Conservation (phyloP, 2,113 vertebrate genomes). For the Ariopsis seemanni region DNA sequence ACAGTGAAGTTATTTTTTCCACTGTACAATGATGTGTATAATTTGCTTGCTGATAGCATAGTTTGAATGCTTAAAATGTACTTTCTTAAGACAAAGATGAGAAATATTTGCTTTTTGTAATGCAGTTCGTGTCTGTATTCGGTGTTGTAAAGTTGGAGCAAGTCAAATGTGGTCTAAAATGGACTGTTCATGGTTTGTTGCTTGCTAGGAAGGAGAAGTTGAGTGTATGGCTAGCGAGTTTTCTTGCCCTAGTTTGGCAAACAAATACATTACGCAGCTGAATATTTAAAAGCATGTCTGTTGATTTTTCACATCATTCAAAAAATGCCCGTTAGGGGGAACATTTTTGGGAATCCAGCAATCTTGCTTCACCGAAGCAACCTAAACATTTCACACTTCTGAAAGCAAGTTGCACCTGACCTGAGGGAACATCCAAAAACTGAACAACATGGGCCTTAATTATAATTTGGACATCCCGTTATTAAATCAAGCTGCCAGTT, state of each 20-base stretch:
- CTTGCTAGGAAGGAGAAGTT: not conserved
- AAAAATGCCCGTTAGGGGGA: not conserved
- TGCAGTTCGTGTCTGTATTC: not conserved
- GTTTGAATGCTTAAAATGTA: not conserved
- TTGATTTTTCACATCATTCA: not conserved
- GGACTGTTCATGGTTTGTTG: not conserved
- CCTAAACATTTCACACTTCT: not conserved
- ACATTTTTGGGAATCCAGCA: not conserved
- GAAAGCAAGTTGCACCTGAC: not conserved
- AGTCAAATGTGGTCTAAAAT: not conserved
- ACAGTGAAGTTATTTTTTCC: not conserved
- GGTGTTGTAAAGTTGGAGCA: not conserved
- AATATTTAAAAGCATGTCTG: not conserved
- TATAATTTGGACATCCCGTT: not conserved
- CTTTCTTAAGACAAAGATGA: not conserved
- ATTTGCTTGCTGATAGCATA: not conserved
- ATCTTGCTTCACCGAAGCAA: not conserved
- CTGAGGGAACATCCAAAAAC: not conserved
- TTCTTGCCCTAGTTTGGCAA: not conserved
- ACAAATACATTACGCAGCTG: not conserved
- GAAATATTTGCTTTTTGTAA: not conserved
- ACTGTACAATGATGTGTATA: not conserved
- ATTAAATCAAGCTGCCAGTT: not conserved
- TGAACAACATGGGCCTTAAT: not conserved
- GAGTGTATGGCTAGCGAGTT: not conserved